A percentile compares a stretch with the other conserved stretches of the same genome.
These are phyloP conservation scores for Grallaria varia DNA, from an alignment of 2,113 vertebrate genomes.

Conservation along the genomic window DNA sequence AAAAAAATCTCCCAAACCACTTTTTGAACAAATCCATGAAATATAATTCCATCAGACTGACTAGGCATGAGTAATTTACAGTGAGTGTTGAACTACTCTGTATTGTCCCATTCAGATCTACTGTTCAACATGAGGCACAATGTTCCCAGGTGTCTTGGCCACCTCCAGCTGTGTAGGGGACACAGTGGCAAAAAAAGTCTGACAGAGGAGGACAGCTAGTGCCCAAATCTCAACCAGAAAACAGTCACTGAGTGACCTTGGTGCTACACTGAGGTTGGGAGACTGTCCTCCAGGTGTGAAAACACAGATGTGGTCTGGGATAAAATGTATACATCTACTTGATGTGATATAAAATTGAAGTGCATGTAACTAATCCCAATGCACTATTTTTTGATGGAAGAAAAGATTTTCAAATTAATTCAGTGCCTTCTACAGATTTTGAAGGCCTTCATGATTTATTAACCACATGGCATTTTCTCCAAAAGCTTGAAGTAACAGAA, in stretches of 20 bases:
- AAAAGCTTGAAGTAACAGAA: not conserved
- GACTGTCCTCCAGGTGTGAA: not conserved
- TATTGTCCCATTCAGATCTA: not conserved
- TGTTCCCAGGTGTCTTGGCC: not conserved
- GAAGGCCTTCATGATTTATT: not conserved
- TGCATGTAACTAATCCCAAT: not conserved
- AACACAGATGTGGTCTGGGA: not conserved
- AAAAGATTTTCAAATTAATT: not conserved
- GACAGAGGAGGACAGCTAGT: not conserved
- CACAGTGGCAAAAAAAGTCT: not conserved
- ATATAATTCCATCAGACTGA: not conserved
- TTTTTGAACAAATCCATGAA: not conserved
- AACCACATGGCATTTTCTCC: not conserved
- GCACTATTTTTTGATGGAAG: not conserved
- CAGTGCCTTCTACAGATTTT: not conserved
- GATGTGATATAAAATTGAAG: not conserved
- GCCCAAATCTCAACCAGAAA: not conserved
- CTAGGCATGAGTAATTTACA: not conserved
- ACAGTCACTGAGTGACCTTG: not conserved
- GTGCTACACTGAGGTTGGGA: rapidly evolving
- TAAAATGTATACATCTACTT: not conserved
- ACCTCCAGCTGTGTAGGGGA: not conserved
- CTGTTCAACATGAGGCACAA: not conserved
- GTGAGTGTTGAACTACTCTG: not conserved
- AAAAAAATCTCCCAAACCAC: not conserved